Evolutionary conservation across 2,797 vertebrate genomes (phyloP).

Genomic region (Nannoperca australis): DNA sequence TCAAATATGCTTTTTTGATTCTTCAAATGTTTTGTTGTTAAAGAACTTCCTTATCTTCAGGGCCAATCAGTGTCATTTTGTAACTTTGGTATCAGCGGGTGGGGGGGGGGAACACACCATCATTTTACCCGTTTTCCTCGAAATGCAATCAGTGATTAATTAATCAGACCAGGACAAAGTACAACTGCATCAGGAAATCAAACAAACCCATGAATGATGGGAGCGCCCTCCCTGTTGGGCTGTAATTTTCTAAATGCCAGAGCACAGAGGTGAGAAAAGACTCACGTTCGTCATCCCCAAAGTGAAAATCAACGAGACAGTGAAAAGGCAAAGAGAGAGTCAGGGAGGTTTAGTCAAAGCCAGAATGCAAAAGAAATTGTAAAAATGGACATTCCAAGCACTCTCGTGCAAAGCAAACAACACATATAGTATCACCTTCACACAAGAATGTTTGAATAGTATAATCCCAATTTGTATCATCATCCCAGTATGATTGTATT

Average conservation of each 20-base stretch:
- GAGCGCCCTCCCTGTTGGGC: neutral
- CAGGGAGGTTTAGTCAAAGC: neutral
- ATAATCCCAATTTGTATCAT: slow-evolving; percentile 47
- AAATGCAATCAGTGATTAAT: neutral
- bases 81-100: neutral
- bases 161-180: neutral
- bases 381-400: neutral
- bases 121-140: neutral
- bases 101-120: neutral
- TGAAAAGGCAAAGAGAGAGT: neutral
- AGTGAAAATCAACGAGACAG: slow-evolving; percentile 1
- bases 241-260: slow-evolving; percentile 26
- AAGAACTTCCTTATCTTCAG: neutral
- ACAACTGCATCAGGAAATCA: neutral
- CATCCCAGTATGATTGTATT: slow-evolving; percentile 54
- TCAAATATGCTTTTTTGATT: neutral
- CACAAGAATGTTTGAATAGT: slow-evolving; percentile 5
- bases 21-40: neutral
- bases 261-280: slow-evolving; percentile 3
- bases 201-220: neutral
- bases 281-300: slow-evolving; percentile 4
- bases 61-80: neutral
- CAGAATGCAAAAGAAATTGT: neutral
- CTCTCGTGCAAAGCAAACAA: neutral
- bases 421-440: neutral